Percentiles rank a stretch among this genome's conserved stretches.
Conservation (phyloP, 2,113 vertebrate genomes). For the Helogale parvula region DNA sequence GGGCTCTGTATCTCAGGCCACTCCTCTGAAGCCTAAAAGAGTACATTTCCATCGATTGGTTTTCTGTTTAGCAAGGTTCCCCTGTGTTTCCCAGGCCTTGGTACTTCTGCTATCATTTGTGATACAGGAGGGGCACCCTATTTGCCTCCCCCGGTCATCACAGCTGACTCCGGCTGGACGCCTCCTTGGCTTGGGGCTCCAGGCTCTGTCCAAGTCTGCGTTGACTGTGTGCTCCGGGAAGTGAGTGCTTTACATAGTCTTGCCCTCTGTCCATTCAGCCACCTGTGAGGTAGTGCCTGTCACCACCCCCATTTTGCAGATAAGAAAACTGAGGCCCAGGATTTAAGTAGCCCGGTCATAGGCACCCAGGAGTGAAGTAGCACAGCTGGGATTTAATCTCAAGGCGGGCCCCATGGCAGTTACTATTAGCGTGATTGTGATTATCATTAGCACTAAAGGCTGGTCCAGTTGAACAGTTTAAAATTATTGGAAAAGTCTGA, state of each 20-base stretch:
- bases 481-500: background rate
- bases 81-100: background rate
- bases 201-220: background rate
- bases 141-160: background rate
- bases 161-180: background rate
- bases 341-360: background rate
- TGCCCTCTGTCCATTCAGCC: background rate
- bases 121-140: background rate
- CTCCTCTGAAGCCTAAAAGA: background rate
- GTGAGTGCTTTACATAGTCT: background rate
- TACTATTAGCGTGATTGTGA: background rate
- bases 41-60: background rate
- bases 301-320: background rate
- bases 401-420: background rate
- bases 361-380: background rate
- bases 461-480: background rate
- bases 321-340: background rate
- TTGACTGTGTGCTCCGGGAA: background rate
- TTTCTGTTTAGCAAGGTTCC: background rate
- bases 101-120: background rate
- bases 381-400: background rate
- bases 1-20: background rate
- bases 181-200: accelerated
- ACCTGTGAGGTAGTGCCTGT: background rate
- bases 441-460: background rate